phyloP scores from a whole-genome alignment of 1,140 invertebrate species.

The Bombus affinis region DNA sequence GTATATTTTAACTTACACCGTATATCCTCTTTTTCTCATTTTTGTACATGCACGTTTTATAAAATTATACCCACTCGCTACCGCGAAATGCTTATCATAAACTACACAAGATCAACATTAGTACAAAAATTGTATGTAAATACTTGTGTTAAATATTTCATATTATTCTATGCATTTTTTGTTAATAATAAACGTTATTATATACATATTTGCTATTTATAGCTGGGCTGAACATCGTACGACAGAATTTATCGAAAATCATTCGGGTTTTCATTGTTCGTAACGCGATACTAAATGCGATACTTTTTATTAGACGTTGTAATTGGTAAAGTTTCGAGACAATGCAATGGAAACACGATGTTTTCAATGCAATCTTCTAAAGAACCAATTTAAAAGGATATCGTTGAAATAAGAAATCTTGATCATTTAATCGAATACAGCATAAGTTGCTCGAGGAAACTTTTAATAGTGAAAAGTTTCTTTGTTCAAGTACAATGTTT shows the following conservation, averaged over 20 bases:
- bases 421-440: neutral
- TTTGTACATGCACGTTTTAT: neutral
- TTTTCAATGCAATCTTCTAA: neutral
- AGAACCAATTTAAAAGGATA: neutral
- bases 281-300: neutral
- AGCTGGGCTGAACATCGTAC: neutral
- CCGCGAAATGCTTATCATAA: neutral
- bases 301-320: neutral
- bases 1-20: neutral
- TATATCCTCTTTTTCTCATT: neutral
- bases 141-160: neutral
- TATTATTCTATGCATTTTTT: too few relatives aligned
- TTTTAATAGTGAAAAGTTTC: slow-evolving; percentile 1
- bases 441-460: neutral
- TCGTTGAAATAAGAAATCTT: slow-evolving; percentile 2
- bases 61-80: neutral
- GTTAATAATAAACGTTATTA: too few relatives aligned
- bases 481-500: slow-evolving; percentile 4
- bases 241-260: neutral
- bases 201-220: too few relatives aligned
- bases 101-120: neutral
- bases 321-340: neutral
- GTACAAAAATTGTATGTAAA: neutral
- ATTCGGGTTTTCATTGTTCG: neutral
- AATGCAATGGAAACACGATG: neutral